These are phyloP conservation scores for Erythrolamprus reginae DNA, from an alignment of 2,113 vertebrate genomes.

Conservation along the genomic window DNA sequence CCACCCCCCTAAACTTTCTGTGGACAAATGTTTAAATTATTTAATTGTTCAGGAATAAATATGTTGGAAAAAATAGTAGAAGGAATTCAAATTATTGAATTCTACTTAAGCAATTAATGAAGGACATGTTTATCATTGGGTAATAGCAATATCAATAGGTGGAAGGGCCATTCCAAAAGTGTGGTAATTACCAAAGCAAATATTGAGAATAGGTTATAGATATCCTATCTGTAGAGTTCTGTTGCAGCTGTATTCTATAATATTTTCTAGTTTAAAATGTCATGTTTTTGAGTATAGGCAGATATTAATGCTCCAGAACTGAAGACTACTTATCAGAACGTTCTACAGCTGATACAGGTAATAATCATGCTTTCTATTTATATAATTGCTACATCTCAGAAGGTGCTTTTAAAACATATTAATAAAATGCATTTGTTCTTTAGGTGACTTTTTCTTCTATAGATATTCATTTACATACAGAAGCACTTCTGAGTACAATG, in stretches of 20 bases:
- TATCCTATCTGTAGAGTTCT: neutral
- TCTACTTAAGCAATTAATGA: neutral
- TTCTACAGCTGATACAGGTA: slow-evolving; percentile 91
- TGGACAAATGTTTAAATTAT: neutral
- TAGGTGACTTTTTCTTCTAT: slow-evolving; percentile 90
- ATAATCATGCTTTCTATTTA: slow-evolving; percentile 21
- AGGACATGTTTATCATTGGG: neutral
- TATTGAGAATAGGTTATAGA: neutral
- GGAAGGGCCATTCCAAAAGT: neutral
- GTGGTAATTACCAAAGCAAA: neutral
- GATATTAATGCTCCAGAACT: slow-evolving; percentile 84
- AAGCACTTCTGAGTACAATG: slow-evolving; percentile 87
- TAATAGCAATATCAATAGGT: neutral
- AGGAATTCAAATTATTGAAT: neutral
- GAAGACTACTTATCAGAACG: slow-evolving; percentile 78
- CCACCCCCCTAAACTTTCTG: neutral
- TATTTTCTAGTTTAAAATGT: neutral
- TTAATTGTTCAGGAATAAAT: neutral
- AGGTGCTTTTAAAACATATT: slow-evolving; percentile 31
- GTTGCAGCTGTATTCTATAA: neutral
- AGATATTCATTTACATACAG: slow-evolving; percentile 92
- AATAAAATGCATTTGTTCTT: slow-evolving; percentile 61
- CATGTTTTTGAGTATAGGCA: slow-evolving; percentile 65
- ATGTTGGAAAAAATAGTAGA: neutral
- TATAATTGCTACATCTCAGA: neutral